Percentiles rank a stretch among this genome's conserved stretches.
These are phyloP conservation scores for Hermodice carunculata DNA, from an alignment of 2,888 invertebrate species.

Conservation along the genomic window DNA sequence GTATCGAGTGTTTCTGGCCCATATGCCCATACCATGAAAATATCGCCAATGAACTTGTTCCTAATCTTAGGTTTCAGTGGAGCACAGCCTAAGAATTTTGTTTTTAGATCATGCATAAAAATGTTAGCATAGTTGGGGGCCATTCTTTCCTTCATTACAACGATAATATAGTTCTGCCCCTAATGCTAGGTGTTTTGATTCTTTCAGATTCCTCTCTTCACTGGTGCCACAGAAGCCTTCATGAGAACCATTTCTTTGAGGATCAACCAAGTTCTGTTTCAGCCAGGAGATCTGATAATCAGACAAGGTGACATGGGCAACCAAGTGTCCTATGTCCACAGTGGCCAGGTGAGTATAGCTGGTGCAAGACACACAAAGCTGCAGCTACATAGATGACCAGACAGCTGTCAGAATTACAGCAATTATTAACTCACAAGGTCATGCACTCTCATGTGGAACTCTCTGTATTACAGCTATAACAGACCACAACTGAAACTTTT, in stretches of 20 bases:
- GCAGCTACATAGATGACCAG: no score
- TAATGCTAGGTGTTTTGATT: no score
- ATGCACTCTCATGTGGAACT: no score
- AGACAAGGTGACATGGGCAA: constrained; percentile 37
- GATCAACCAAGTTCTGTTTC: constrained; percentile 27
- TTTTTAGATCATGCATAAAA: neutral
- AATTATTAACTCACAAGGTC: neutral
- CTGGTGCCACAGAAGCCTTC: constrained; percentile 29
- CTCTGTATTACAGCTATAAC: no score
- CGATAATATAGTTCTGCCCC: no score
- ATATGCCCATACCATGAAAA: no score
- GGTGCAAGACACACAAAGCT: no score
- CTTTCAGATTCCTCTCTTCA: constrained; percentile 33
- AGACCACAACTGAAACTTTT: no score
- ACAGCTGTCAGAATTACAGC: neutral
- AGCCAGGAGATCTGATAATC: constrained; percentile 39
- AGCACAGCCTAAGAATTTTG: neutral
- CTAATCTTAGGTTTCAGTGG: no score
- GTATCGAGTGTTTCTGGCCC: no score
- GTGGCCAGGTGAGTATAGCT: constrained; percentile 33
- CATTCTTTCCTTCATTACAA: neutral
- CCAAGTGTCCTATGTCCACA: constrained; percentile 32
- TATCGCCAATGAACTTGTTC: no score
- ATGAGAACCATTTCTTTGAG: constrained; percentile 23
- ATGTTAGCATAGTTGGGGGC: neutral